A percentile compares a stretch with the other conserved stretches of the same genome.
Evolutionary conservation across 2,888 invertebrate species (phyloP).

Genomic region (Mayetiola destructor): DNA sequence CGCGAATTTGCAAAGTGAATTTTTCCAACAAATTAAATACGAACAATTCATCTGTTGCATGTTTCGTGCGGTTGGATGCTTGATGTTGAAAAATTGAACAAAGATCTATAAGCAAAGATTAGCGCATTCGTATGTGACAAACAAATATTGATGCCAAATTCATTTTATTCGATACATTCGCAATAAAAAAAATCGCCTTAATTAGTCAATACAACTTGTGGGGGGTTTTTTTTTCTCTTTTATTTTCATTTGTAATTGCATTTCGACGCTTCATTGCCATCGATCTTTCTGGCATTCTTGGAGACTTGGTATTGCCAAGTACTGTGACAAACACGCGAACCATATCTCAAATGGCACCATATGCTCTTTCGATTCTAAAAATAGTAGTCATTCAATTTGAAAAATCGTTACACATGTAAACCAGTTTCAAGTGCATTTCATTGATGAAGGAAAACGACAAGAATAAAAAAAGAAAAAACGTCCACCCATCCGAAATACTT

Average conservation of each 20-base stretch:
- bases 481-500: no score
- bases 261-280: no score
- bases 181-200: not conserved
- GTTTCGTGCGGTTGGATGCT: not conserved
- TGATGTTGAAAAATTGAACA: conserved; percentile 1
- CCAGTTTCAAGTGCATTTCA: no score
- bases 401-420: no score
- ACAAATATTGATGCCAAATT: not conserved
- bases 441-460: no score
- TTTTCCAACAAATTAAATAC: conserved; percentile 3
- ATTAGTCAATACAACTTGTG: conserved; percentile 7
- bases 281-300: no score
- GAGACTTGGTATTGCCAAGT: no score
- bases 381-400: no score
- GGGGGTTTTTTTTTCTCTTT: not conserved
- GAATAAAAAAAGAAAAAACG: no score
- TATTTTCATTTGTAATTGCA: not conserved
- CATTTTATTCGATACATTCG: not conserved
- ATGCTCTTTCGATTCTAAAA: no score
- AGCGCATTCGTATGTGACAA: not conserved
- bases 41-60: not conserved
- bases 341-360: no score
- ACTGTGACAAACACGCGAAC: no score
- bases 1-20: not conserved
- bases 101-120: conserved; percentile 3